Conservation (phyloP, 2,797 vertebrate genomes). For the Helostoma temminkii region DNA sequence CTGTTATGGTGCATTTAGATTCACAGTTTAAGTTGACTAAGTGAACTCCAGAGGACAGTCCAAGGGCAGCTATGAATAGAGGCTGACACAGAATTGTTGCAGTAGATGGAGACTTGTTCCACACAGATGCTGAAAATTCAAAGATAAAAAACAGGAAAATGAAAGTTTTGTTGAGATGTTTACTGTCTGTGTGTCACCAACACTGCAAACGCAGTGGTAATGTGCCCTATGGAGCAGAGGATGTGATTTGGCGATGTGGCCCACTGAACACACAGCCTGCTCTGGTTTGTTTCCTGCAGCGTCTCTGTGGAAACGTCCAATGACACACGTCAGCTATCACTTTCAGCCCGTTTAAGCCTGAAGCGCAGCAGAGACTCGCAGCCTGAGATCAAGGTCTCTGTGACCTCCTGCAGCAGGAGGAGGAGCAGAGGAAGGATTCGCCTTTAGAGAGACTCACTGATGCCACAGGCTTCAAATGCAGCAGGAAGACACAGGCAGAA, state of each 20-base stretch:
- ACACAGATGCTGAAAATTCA: too few species aligned
- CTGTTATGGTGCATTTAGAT: too few species aligned
- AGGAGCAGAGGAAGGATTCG: not conserved
- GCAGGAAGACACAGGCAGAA: not conserved
- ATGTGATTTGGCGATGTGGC: not conserved
- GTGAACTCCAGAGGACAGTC: too few species aligned
- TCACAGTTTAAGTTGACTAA: too few species aligned
- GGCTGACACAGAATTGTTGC: too few species aligned
- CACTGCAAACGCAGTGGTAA: not conserved
- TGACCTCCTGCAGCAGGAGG: slow-evolving; percentile 15
- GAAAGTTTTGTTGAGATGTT: too few species aligned
- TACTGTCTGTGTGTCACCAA: not conserved
- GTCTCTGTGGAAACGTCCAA: slow-evolving; percentile 13
- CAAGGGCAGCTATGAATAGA: too few species aligned
- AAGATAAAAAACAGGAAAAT: too few species aligned
- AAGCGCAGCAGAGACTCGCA: slow-evolving; percentile 6
- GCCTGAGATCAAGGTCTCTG: not conserved
- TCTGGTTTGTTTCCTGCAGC: not conserved
- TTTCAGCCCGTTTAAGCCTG: slow-evolving; percentile 22
- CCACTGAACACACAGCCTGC: slow-evolving; percentile 9
- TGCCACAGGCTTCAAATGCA: slow-evolving; percentile 21
- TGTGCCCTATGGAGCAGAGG: not conserved
- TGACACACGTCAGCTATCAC: slow-evolving; percentile 10
- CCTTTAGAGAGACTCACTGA: not conserved
- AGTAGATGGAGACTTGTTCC: too few species aligned